A percentile compares a stretch with the other conserved stretches of the same genome.
phyloP scores from a whole-genome alignment of 2,888 invertebrate species.

The Erebia epiphron region DNA sequence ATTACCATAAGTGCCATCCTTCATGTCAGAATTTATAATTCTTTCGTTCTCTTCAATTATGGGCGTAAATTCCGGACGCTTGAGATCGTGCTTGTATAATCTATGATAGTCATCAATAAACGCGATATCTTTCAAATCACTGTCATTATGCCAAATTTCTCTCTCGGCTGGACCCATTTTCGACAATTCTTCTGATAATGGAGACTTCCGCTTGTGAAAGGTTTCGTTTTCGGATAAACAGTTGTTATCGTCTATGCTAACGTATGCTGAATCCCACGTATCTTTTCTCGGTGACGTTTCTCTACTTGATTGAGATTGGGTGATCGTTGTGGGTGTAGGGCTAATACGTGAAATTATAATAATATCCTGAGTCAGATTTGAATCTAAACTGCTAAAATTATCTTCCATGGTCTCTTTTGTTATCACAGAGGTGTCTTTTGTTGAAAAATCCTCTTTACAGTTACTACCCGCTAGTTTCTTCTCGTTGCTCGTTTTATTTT shows the following conservation, averaged over 20 bases:
- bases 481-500: conserved; percentile 13
- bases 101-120: conserved; percentile 53
- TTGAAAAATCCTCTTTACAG: conserved; percentile 34
- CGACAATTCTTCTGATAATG: conserved; percentile 50
- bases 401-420: conserved; percentile 44
- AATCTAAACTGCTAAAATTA: conserved; percentile 64
- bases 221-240: conserved; percentile 63
- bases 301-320: conserved; percentile 38
- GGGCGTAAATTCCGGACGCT: conserved; percentile 66
- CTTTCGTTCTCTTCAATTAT: conserved; percentile 75
- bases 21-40: conserved; percentile 58
- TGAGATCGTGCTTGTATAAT: conserved; percentile 59
- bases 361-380: conserved; percentile 41
- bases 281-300: conserved; percentile 67
- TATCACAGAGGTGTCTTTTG: conserved; percentile 35
- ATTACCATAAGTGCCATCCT: conserved; percentile 46
- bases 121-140: conserved; percentile 54
- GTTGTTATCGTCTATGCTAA: conserved; percentile 79
- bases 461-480: conserved; percentile 8
- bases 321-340: conserved; percentile 41
- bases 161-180: conserved; percentile 76
- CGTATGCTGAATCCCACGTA: conserved; percentile 80
- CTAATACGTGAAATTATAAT: conserved; percentile 46
- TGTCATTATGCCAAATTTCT: conserved; percentile 71
- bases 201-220: conserved; percentile 55